Evolutionary conservation across 2,888 invertebrate genomes (phyloP).

Genomic region (Chromoteleia sp.): DNA sequence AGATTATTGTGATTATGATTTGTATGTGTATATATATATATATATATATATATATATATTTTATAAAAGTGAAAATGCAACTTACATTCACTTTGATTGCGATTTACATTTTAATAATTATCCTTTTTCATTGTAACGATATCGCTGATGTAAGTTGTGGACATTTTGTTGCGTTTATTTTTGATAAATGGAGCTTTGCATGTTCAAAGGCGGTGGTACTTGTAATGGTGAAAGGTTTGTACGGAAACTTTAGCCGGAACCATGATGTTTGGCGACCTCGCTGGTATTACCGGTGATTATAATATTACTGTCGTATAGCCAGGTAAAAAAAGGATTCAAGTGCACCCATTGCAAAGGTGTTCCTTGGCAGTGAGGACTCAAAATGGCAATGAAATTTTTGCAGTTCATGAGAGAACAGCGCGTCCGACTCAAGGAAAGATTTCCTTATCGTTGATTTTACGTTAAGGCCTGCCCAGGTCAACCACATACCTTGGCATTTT

Average conservation of each 20-base stretch:
- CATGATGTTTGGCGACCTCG: constrained; percentile 64
- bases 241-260: constrained; percentile 66
- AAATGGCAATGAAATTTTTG: constrained; percentile 68
- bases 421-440: constrained; percentile 59
- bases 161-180: constrained; percentile 19
- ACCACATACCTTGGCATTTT: constrained; percentile 62
- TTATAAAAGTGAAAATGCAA: too few relatives aligned
- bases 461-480: constrained; percentile 60
- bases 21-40: too few relatives aligned
- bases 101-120: too few relatives aligned
- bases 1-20: too few relatives aligned
- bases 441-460: constrained; percentile 61
- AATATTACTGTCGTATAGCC: constrained; percentile 57
- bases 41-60: too few relatives aligned
- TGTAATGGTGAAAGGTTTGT: constrained; percentile 65
- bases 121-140: background rate
- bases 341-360: constrained; percentile 59
- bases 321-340: constrained; percentile 59
- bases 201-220: constrained; percentile 42
- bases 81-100: too few relatives aligned
- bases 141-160: constrained; percentile 27
- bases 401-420: constrained; percentile 45
- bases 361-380: constrained; percentile 67
- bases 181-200: constrained; percentile 56
- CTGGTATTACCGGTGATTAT: constrained; percentile 63